Evolutionary conservation across 2,113 vertebrate genomes (phyloP), one percentile per base, ranked within the genome.

Genomic region (Odocoileus hemionus): DNA sequence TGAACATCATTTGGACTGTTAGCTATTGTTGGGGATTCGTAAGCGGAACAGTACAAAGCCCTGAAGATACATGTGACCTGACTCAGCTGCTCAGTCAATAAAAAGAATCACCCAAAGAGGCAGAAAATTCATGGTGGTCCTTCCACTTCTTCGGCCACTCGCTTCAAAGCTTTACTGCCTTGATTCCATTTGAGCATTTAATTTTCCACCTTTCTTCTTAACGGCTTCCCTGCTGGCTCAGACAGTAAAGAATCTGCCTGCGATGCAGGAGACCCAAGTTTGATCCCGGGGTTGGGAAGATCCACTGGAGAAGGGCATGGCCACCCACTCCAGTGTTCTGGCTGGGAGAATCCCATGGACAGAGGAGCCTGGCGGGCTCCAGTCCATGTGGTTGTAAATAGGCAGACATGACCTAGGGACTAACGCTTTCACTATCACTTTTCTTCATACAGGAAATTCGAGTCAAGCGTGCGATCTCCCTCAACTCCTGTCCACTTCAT

Each of bases 401-500:
- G 70, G 36, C 39, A 4, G 12, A 26, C 70, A 1, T 43, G 23
- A 26, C 70, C 0, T 6, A 43, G 70, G 1, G 0, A 14, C 39
- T 43, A 7, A 43, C 70, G 4, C 36, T 14, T 3, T 14, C 36
- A 2, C 70, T 4, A 11, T 43, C 70, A 26, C 43, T 21, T 64
- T 93, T 57, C 13, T 54, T 70, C 26, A 21, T 2, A 47, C 61
- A 55, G 58, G 57, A 61, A 83, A 39, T 1, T 7, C 1, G 25
- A 87, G 74, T 8, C 55, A 26, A 10, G 1, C 3, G 11, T 26
- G 21, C 4, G 16, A 28, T 28, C 2, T 16, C 43, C 23, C 30
- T 39, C 6, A n/a, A n/a, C 58, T 93, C 39, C 14, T 6, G 43
- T 43, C 45, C 30, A 50, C 19, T 39, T 26, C 23, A 13, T 16